Conservation (phyloP, 1,140 invertebrate genomes). For the Drosophila kikkawai region DNA sequence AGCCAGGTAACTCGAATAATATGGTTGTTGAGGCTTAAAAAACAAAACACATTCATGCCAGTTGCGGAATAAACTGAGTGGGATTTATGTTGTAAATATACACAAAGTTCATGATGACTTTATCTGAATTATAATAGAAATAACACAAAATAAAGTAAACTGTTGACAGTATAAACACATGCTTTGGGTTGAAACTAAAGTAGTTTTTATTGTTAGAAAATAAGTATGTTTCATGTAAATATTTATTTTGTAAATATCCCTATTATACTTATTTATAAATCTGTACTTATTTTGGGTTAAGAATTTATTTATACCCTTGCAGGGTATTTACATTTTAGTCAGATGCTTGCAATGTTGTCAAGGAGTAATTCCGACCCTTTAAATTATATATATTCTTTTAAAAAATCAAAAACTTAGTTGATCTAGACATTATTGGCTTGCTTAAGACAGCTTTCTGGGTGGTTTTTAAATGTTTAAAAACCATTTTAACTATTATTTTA, state of each 20-base stretch:
- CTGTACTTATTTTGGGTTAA: no score
- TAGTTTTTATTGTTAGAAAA: neutral
- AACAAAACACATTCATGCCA: constrained; percentile 3
- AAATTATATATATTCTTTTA: no score
- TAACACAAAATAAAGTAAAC: neutral
- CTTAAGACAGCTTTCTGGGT: no score
- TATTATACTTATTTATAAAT: no score
- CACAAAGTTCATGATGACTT: constrained; percentile 1
- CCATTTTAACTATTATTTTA: neutral
- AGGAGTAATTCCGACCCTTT: no score
- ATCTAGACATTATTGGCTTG: no score
- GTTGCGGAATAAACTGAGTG: neutral
- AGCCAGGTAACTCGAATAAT: constrained; percentile 24
- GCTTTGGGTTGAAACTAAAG: neutral
- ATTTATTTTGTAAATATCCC: no score
- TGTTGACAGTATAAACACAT: neutral
- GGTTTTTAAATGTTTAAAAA: neutral
- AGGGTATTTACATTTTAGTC: no score
- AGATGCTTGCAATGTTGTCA: no score
- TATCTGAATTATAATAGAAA: constrained; percentile 1
- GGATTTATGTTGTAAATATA: constrained; percentile 2
- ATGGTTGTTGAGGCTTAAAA: constrained; percentile 27
- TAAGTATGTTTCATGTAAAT: no score
- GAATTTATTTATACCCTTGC: no score
- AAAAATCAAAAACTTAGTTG: no score